Conservation (phyloP, 2,888 invertebrate genomes). For the Calliphora vomitoria region DNA sequence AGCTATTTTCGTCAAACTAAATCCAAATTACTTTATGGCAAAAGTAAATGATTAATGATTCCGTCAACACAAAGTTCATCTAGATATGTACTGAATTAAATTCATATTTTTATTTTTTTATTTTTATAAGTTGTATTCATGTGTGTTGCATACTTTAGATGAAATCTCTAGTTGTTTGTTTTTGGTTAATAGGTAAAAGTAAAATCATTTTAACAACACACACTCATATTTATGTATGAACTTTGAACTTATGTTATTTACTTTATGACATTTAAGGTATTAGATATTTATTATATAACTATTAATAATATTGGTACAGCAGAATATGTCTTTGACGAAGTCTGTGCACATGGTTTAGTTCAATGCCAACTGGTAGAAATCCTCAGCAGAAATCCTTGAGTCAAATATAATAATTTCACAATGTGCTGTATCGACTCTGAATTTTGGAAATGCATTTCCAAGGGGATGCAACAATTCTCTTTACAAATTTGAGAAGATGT, state of each 20-base stretch:
- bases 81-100: not conserved
- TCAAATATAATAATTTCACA: no score
- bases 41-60: constrained; percentile 10
- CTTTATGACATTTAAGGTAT: constrained; percentile 1
- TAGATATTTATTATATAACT: constrained; percentile 18
- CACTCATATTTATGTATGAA: not conserved
- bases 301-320: not conserved
- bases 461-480: no score
- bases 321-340: not conserved
- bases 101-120: not conserved
- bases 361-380: no score
- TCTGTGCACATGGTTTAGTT: no score
- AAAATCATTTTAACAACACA: not conserved
- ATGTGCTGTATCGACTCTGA: no score
- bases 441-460: no score
- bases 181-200: not conserved
- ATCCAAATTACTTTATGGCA: not conserved
- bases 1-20: not conserved
- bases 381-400: no score
- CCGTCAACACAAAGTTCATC: not conserved
- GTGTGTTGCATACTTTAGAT: not conserved
- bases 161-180: not conserved
- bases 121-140: not conserved
- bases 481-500: no score
- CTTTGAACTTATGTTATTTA: constrained; percentile 31